Percentiles rank a stretch among this genome's conserved stretches.
Evolutionary conservation across 2,888 invertebrate species (phyloP).

Genomic region (Nomada flava): DNA sequence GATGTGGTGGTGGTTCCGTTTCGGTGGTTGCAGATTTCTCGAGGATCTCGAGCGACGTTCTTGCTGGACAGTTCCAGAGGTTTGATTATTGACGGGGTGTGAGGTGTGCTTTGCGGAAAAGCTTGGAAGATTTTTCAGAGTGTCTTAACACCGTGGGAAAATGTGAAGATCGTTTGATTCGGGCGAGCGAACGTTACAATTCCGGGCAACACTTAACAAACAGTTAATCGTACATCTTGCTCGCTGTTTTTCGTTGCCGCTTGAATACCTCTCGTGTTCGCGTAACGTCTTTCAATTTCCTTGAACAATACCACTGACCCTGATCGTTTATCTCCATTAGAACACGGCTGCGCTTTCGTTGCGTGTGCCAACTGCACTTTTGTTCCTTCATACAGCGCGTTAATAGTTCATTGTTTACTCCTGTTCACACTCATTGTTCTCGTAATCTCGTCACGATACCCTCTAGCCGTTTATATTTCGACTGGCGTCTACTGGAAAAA

Average conservation of each 20-base stretch:
- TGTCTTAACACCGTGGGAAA: too few relatives aligned
- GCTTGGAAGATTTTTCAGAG: too few relatives aligned
- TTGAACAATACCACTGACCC: constrained; percentile 29
- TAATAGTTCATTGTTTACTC: constrained; percentile 10
- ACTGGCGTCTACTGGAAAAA: not conserved
- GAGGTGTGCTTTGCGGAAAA: too few relatives aligned
- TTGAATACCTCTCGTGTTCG: not conserved
- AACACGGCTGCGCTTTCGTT: constrained; percentile 11
- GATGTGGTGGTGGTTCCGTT: too few relatives aligned
- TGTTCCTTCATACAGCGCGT: constrained; percentile 4
- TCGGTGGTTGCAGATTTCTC: too few relatives aligned
- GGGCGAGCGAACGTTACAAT: not conserved
- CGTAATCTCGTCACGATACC: too few relatives aligned
- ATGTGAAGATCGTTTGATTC: too few relatives aligned
- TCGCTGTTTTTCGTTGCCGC: constrained; percentile 1
- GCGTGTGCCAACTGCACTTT: constrained; percentile 18
- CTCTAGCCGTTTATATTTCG: too few relatives aligned
- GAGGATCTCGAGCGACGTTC: too few relatives aligned
- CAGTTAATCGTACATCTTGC: constrained; percentile 19
- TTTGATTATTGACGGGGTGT: too few relatives aligned
- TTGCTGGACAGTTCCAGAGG: too few relatives aligned
- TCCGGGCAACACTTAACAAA: not conserved
- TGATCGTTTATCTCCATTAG: constrained; percentile 40
- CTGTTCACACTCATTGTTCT: not conserved
- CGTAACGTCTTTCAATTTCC: constrained; percentile 28